A percentile compares a stretch with the other conserved stretches of the same genome.
phyloP scores from a whole-genome alignment of 1,140 invertebrate genomes.

The Tetragonula clypearis region DNA sequence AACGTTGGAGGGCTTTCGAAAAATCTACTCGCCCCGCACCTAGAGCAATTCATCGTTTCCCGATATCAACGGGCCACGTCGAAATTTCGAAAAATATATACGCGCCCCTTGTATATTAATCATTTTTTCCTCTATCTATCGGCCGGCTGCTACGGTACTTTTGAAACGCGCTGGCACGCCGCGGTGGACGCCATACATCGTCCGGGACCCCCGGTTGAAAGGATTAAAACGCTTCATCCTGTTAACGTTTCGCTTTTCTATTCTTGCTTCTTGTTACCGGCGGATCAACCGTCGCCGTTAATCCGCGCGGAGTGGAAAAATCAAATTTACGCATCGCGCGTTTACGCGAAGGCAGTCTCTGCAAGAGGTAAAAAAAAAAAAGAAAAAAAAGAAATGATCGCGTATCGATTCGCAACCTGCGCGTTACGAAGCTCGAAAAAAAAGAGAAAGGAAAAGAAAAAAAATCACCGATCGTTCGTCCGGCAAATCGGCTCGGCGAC shows the following conservation, averaged over 20 bases:
- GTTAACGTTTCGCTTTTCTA: slow-evolving; percentile 1
- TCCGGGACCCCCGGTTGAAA: slow-evolving; percentile 16
- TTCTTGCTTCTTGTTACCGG: not conserved
- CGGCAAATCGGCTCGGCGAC: slow-evolving; percentile 59
- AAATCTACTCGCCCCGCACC: not conserved
- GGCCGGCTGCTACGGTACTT: not conserved
- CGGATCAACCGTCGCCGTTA: not conserved
- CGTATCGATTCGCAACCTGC: not conserved
- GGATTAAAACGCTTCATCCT: slow-evolving; percentile 41
- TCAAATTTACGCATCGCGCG: not conserved
- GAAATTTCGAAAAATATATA: slow-evolving; percentile 41
- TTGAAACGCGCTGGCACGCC: not conserved
- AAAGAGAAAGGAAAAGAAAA: no score
- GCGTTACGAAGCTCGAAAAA: slow-evolving; percentile 1
- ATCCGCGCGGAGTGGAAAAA: not conserved
- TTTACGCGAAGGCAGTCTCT: not conserved
- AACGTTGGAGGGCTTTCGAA: slow-evolving; percentile 31
- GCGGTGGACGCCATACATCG: not conserved
- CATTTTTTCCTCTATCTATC: not conserved
- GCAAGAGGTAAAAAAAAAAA: no score
- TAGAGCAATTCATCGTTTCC: slow-evolving; percentile 28
- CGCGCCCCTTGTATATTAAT: slow-evolving; percentile 31
- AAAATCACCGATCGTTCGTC: slow-evolving; percentile 64
- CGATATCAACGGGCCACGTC: slow-evolving; percentile 15
- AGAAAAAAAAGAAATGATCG: not conserved